Percentiles rank a stretch among this genome's conserved stretches.
phyloP scores from a whole-genome alignment of 2,113 vertebrate species.

The Trichechus manatus region DNA sequence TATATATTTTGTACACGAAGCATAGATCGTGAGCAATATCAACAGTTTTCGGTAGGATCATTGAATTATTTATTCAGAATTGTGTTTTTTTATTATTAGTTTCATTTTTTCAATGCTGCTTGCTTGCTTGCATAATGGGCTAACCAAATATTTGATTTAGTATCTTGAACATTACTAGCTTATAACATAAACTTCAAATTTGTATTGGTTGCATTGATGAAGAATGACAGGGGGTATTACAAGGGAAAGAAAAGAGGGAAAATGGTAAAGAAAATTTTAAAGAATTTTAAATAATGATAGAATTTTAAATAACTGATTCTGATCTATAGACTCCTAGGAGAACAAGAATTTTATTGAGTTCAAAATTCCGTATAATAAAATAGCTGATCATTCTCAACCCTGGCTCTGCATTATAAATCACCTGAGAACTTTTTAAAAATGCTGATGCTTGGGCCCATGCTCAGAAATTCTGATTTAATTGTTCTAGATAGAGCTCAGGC shows the following conservation, averaged over 20 bases:
- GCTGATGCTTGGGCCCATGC: not conserved
- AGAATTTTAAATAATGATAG: not conserved
- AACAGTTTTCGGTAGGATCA: slow-evolving; percentile 88
- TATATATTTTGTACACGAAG: slow-evolving; percentile 86
- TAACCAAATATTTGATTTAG: slow-evolving; percentile 2
- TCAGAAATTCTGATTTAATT: not conserved
- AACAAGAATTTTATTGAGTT: not conserved
- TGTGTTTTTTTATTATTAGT: not conserved
- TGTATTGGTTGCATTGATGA: not conserved
- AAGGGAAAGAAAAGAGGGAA: not conserved
- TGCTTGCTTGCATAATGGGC: not conserved
- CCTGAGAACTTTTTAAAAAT: not conserved
- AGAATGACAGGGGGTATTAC: not conserved
- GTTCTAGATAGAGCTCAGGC: not conserved
- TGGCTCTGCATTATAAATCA: not conserved
- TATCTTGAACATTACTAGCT: not conserved
- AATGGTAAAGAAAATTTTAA: not conserved
- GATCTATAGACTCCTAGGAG: not conserved
- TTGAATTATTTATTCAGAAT: slow-evolving; percentile 53
- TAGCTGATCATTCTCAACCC: not conserved
- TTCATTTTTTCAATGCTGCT: not conserved
- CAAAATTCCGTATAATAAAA: slow-evolving; percentile 13
- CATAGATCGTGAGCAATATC: slow-evolving; percentile 92
- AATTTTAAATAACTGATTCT: slow-evolving; percentile 19
- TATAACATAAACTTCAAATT: not conserved